Conservation (phyloP, 2,113 vertebrate genomes). For the Anolis carolinensis region DNA sequence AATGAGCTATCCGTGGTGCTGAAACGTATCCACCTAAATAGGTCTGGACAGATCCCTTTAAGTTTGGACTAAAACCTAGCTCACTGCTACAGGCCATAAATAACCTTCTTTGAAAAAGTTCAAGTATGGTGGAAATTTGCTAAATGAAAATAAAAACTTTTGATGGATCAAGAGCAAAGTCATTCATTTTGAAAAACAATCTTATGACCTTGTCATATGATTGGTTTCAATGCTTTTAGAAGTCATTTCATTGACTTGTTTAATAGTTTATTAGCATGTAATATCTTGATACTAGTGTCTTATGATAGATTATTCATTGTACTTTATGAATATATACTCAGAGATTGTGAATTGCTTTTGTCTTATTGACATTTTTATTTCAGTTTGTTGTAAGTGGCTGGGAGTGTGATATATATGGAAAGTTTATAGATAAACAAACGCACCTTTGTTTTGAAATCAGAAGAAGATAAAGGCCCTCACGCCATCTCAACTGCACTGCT, state of each 20-base stretch:
- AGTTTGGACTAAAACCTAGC: too few relatives aligned
- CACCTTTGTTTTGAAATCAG: background rate
- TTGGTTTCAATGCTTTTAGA: background rate
- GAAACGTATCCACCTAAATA: too few relatives aligned
- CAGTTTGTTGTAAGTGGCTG: background rate
- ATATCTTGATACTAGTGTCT: background rate
- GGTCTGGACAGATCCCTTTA: too few relatives aligned
- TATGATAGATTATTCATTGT: background rate
- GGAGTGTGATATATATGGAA: background rate
- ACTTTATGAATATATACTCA: background rate
- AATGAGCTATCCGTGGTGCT: too few relatives aligned
- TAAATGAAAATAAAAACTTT: too few relatives aligned
- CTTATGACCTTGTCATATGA: background rate
- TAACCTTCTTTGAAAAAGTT: too few relatives aligned
- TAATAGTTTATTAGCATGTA: background rate
- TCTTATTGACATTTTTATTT: background rate
- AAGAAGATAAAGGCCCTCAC: background rate
- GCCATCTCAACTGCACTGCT: too few relatives aligned
- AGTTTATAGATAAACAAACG: slow-evolving; percentile 4
- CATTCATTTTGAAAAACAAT: background rate
- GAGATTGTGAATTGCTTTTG: background rate
- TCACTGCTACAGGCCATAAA: too few relatives aligned
- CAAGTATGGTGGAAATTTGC: too few relatives aligned
- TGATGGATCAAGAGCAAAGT: background rate
- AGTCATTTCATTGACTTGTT: background rate